Percentiles rank a stretch among this genome's conserved stretches.
Evolutionary conservation across 2,113 vertebrate species (phyloP).

Genomic region (Lagenorhynchus albirostris): DNA sequence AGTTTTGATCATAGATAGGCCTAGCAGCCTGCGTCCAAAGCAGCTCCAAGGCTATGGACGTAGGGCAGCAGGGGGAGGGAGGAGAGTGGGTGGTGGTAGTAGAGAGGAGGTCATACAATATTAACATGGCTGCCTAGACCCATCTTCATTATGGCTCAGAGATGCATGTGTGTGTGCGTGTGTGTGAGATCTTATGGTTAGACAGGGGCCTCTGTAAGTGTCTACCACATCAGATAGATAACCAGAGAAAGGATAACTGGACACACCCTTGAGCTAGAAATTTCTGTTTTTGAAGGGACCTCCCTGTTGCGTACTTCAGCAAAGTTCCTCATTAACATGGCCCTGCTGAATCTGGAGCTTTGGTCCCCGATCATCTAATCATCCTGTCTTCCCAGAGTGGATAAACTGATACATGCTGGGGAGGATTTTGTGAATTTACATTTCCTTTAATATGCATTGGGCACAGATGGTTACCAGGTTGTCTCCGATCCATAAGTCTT

Average conservation of each 20-base stretch:
- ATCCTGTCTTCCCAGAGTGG: neutral
- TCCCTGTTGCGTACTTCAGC: neutral
- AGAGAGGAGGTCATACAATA: neutral
- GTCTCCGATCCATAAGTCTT: conserved; percentile 56
- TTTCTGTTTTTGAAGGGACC: neutral
- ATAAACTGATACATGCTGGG: conserved; percentile 31
- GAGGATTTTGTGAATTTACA: conserved; percentile 49
- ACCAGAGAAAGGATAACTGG: neutral
- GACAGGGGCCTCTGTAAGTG: neutral
- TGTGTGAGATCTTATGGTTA: neutral
- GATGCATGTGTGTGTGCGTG: neutral
- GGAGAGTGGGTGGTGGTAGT: fast-evolving
- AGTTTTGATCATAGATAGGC: neutral
- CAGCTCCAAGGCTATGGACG: neutral
- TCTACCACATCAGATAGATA: neutral
- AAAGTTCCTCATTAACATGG: neutral
- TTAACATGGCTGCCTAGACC: neutral
- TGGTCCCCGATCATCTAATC: conserved; percentile 57
- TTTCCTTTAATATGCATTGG: conserved; percentile 59
- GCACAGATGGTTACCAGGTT: conserved; percentile 50
- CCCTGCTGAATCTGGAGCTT: conserved; percentile 36
- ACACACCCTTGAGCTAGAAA: neutral
- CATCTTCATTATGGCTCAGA: neutral
- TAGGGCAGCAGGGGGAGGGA: too few relatives aligned
- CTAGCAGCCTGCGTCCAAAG: neutral